Conservation (phyloP, 1,140 invertebrate species). For the Leptonema lineaticorne region DNA sequence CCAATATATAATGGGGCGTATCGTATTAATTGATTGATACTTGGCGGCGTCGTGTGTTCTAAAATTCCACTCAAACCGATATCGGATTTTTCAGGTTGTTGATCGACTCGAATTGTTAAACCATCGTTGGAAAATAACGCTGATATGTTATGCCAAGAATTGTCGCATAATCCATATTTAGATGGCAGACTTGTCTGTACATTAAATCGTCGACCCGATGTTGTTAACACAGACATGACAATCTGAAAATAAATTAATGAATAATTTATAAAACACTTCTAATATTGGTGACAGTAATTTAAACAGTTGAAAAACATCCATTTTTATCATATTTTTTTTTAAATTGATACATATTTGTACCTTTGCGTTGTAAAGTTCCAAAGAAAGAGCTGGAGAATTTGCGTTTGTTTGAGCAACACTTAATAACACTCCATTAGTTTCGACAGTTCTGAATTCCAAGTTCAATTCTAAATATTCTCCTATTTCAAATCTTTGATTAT, state of each 20-base stretch:
- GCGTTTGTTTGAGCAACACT: conserved; percentile 65
- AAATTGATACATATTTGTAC: conserved; percentile 55
- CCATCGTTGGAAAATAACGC: conserved; percentile 71
- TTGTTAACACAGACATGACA: conserved; percentile 68
- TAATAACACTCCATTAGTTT: conserved; percentile 77
- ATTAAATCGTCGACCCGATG: conserved; percentile 61
- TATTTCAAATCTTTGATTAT: conserved; percentile 59
- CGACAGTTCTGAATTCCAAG: conserved; percentile 82
- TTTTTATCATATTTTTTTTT: not conserved
- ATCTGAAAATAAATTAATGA: conserved; percentile 51
- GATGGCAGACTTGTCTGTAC: conserved; percentile 63
- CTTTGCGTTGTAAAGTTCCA: conserved; percentile 77
- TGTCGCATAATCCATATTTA: conserved; percentile 75
- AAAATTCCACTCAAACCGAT: conserved; percentile 41
- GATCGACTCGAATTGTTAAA: conserved; percentile 73
- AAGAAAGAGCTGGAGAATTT: conserved; percentile 66
- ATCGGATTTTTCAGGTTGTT: conserved; percentile 57
- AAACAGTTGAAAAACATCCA: no score
- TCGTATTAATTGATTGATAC: conserved; percentile 46
- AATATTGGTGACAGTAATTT: no score
- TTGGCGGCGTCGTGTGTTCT: conserved; percentile 48
- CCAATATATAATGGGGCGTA: conserved; percentile 77
- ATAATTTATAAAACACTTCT: no score
- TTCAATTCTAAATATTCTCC: conserved; percentile 69
- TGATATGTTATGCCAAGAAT: conserved; percentile 81